Evolutionary conservation across 2,797 vertebrate genomes (phyloP).

Genomic region (Lophius americanus): DNA sequence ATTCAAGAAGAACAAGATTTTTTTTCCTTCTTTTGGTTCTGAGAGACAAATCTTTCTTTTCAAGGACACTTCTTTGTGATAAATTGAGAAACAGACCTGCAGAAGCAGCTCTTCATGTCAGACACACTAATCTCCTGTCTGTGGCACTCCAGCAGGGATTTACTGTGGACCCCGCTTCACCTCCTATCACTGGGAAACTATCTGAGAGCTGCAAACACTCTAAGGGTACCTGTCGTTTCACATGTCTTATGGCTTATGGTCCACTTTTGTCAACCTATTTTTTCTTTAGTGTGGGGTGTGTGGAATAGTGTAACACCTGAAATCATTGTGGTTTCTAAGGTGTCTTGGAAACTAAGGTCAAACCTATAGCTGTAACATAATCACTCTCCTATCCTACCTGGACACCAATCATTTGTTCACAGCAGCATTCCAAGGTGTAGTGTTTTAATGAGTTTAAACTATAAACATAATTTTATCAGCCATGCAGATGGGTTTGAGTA

Average conservation of each 20-base stretch:
- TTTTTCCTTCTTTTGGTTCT: not conserved
- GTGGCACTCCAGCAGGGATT: constrained; percentile 24
- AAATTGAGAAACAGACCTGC: not conserved
- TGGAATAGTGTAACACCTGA: too few species aligned
- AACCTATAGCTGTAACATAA: constrained; percentile 41
- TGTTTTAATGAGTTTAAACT: too few species aligned
- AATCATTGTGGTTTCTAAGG: constrained; percentile 17
- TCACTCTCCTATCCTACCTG: constrained; percentile 10
- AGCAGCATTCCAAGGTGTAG: too few species aligned
- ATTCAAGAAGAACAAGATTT: too few species aligned
- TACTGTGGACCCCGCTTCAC: constrained; percentile 21
- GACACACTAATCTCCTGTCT: constrained; percentile 23
- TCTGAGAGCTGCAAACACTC: constrained; percentile 2
- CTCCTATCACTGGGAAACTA: constrained; percentile 15
- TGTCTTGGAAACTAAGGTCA: constrained; percentile 49
- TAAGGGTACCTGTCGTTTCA: not conserved
- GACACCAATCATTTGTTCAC: not conserved
- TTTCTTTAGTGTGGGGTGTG: too few species aligned
- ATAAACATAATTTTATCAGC: not conserved
- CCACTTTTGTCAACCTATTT: not conserved
- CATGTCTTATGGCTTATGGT: not conserved
- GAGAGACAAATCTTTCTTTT: not conserved
- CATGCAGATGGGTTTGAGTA: not conserved
- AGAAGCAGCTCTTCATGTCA: constrained; percentile 13
- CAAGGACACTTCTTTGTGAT: constrained; percentile 13